phyloP scores from a whole-genome alignment of 2,888 invertebrate species.

The Camptogramma bilineatum region DNA sequence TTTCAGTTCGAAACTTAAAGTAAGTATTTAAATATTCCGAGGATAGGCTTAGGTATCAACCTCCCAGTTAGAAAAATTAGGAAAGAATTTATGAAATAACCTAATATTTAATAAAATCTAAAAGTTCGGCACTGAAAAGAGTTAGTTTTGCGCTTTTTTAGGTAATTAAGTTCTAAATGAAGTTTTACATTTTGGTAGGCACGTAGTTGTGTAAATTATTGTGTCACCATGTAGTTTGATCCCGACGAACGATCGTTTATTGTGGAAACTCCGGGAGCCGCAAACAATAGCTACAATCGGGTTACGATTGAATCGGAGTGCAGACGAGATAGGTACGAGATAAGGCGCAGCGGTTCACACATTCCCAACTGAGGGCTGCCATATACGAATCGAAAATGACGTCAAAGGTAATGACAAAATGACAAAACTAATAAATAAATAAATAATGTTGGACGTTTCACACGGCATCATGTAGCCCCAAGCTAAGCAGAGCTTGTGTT shows the following conservation, averaged over 20 bases:
- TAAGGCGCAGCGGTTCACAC: slow-evolving; percentile 8
- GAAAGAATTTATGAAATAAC: no score
- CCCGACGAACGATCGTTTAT: slow-evolving; percentile 25
- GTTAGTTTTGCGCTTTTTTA: no score
- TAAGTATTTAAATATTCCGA: slow-evolving; percentile 2
- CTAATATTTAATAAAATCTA: no score
- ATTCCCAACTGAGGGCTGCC: slow-evolving; percentile 4
- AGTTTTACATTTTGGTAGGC: no score
- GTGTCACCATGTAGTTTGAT: slow-evolving; percentile 4
- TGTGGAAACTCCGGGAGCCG: slow-evolving; percentile 22
- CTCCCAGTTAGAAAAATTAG: background rate
- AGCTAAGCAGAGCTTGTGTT: no score
- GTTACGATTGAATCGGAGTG: slow-evolving; percentile 35
- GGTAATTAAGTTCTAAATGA: no score
- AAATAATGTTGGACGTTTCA: no score
- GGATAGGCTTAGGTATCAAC: background rate
- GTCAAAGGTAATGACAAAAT: no score
- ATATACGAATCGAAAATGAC: background rate
- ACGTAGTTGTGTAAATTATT: background rate
- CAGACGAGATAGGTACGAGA: slow-evolving; percentile 18
- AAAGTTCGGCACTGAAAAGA: no score
- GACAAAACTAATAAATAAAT: no score
- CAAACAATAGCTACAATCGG: slow-evolving; percentile 36
- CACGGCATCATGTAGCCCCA: no score
- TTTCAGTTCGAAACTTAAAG: slow-evolving; percentile 38